Conservation (phyloP, 2,888 invertebrate species). For the Drosophila leonis region DNA sequence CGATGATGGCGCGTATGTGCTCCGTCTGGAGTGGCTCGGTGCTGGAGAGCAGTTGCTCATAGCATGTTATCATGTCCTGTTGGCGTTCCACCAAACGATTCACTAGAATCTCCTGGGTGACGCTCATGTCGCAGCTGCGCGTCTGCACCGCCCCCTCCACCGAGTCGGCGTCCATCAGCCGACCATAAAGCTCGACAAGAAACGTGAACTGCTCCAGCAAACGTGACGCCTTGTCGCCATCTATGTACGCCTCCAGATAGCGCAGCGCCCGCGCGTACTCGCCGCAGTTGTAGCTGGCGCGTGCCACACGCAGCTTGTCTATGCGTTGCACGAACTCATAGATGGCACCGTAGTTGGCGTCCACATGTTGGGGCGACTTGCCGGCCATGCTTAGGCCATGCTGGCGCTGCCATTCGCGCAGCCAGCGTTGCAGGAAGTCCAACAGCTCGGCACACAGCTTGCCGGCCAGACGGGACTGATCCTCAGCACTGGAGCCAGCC, state of each 20-base stretch:
- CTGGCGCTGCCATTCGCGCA: constrained; percentile 87
- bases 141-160: constrained; percentile 93
- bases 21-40: constrained; percentile 85
- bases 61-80: constrained; percentile 94
- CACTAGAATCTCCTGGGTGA: constrained; percentile 93
- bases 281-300: constrained; percentile 91
- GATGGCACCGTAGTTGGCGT: constrained; percentile 71
- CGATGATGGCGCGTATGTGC: constrained; percentile 89
- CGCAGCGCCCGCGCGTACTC: constrained; percentile 91
- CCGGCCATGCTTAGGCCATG: constrained; percentile 68
- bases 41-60: constrained; percentile 91
- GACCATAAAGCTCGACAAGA: constrained; percentile 92
- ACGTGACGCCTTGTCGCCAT: constrained; percentile 84
- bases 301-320: constrained; percentile 89
- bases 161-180: constrained; percentile 95
- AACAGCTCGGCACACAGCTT: constrained; percentile 90
- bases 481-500: constrained; percentile 30
- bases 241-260: constrained; percentile 91
- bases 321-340: constrained; percentile 85
- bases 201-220: constrained; percentile 88
- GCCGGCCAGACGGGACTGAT: constrained; percentile 86
- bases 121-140: constrained; percentile 90
- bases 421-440: constrained; percentile 92
- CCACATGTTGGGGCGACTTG: constrained; percentile 83
- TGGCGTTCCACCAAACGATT: constrained; percentile 93